Evolutionary conservation across 2,797 vertebrate species (phyloP).

Genomic region (Rhinoraja longicauda): DNA sequence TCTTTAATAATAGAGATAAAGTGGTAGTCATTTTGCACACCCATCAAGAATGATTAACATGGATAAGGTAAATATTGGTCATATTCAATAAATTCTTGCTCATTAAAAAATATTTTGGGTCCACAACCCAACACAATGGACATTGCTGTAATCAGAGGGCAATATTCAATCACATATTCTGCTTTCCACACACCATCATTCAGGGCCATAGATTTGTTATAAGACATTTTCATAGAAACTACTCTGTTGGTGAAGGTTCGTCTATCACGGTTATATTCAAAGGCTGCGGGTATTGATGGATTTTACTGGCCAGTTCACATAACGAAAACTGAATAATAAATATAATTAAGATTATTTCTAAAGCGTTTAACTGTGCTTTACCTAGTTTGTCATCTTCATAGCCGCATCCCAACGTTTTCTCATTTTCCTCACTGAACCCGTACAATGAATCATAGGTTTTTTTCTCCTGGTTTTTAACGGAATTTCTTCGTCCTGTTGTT

Average conservation of each 20-base stretch:
- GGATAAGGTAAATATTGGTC: not conserved
- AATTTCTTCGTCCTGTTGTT: slow-evolving; percentile 24
- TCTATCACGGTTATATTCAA: not conserved
- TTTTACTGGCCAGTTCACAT: not conserved
- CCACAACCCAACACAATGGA: not conserved
- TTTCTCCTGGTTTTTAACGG: slow-evolving; percentile 27
- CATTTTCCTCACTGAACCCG: slow-evolving; percentile 7
- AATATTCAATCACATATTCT: not conserved
- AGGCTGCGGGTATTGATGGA: not conserved
- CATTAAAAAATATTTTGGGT: not conserved
- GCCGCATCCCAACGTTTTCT: slow-evolving; percentile 12
- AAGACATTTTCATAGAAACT: not conserved
- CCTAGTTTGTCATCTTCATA: slow-evolving; percentile 26
- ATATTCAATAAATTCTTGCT: not conserved
- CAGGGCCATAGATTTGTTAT: not conserved
- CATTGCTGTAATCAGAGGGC: not conserved
- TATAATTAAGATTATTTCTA: not conserved
- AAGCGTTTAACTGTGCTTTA: not conserved
- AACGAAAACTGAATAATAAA: not conserved
- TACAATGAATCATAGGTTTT: slow-evolving; percentile 1
- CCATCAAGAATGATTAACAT: not conserved
- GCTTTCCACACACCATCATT: not conserved
- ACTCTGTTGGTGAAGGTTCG: not conserved
- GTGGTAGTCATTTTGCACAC: not conserved
- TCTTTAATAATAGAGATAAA: not conserved